Evolutionary conservation across 2,797 vertebrate genomes (phyloP).

Genomic region (Pseudomugil tenellus): DNA sequence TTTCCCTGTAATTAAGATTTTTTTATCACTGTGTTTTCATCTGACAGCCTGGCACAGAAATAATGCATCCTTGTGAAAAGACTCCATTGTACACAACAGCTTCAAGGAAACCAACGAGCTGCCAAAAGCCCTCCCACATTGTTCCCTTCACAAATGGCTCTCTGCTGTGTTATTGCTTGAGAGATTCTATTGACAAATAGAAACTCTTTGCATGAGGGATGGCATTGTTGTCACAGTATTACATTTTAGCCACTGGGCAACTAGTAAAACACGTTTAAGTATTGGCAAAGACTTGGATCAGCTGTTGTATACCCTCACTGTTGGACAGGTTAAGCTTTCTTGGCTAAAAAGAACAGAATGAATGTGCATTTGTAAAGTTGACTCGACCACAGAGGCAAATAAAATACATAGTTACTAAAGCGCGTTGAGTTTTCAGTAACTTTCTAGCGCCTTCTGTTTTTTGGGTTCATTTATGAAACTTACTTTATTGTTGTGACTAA

Average conservation of each 20-base stretch:
- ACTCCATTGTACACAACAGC: slow-evolving; percentile 34
- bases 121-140: slow-evolving; percentile 48
- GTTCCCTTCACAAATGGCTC: slow-evolving; percentile 41
- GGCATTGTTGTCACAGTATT: slow-evolving; percentile 75
- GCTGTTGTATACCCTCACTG: slow-evolving; percentile 60
- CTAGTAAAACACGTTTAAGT: slow-evolving; percentile 69
- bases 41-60: slow-evolving; percentile 35
- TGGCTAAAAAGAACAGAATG: slow-evolving; percentile 37
- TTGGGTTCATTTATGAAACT: slow-evolving; percentile 42
- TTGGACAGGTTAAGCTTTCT: slow-evolving; percentile 62
- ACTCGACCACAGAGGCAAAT: not conserved
- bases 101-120: slow-evolving; percentile 44
- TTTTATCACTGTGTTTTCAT: slow-evolving; percentile 28
- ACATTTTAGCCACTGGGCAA: slow-evolving; percentile 72
- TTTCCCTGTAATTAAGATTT: slow-evolving; percentile 41
- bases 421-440: slow-evolving; percentile 13
- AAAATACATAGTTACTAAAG: not conserved
- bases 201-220: slow-evolving; percentile 49
- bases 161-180: slow-evolving; percentile 36
- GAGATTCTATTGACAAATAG: slow-evolving; percentile 65
- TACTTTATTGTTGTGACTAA: slow-evolving; percentile 44
- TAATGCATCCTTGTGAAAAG: slow-evolving; percentile 20
- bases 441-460: slow-evolving; percentile 21
- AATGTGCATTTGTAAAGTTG: slow-evolving; percentile 13
- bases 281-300: slow-evolving; percentile 67